Evolutionary conservation across 2,797 vertebrate species (phyloP).

Genomic region (Sebastes hubbsi): DNA sequence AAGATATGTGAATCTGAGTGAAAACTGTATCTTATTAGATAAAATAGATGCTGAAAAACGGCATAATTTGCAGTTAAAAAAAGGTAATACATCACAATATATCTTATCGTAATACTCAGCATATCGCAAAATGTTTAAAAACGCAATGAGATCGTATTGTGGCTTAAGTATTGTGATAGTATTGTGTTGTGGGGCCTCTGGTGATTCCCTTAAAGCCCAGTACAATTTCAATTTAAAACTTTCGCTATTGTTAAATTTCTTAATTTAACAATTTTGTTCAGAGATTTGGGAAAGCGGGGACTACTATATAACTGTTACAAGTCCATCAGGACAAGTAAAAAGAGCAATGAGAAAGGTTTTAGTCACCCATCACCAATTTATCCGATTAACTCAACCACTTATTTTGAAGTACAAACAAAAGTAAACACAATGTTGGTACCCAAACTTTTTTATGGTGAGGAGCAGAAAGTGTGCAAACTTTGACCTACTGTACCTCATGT

Average conservation of each 20-base stretch:
- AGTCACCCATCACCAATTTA: neutral
- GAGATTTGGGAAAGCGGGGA: neutral
- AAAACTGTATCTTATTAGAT: too few relatives aligned
- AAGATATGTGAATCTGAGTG: too few relatives aligned
- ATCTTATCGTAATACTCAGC: too few relatives aligned
- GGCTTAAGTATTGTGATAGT: too few relatives aligned
- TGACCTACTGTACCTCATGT: neutral
- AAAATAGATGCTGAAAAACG: too few relatives aligned
- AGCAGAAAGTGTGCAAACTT: neutral
- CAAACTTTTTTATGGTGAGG: neutral
- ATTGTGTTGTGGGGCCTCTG: too few relatives aligned
- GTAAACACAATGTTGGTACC: neutral
- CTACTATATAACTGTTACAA: neutral
- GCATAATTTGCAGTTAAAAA: too few relatives aligned
- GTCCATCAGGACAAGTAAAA: neutral
- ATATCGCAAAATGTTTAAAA: too few relatives aligned
- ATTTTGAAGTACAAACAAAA: neutral
- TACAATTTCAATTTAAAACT: neutral
- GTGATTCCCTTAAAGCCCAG: too few relatives aligned
- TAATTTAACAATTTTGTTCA: neutral
- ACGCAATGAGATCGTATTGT: too few relatives aligned
- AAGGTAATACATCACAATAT: too few relatives aligned
- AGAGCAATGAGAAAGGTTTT: neutral
- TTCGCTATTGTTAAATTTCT: neutral
- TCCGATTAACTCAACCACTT: neutral